Evolutionary conservation across 2,888 invertebrate species (phyloP), one percentile per base, ranked within the genome.

Genomic region (Rhagium mordax): DNA sequence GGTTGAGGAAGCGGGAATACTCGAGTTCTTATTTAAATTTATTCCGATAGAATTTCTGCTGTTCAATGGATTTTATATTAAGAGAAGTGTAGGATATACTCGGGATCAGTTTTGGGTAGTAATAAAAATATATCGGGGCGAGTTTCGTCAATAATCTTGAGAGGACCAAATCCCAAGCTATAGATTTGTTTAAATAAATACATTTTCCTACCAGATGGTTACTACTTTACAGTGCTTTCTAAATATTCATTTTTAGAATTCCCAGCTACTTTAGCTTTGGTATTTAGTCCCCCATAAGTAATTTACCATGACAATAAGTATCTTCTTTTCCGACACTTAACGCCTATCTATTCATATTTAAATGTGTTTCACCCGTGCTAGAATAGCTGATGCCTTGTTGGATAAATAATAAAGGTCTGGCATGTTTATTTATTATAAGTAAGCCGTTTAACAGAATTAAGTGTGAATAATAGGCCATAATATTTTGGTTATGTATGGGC

Each of bases 1-100:
- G 66, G 57, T 59, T 67, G 59, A 20, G 41, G 51, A 49, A 62
- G 61, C 48, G 55, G 27, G 59, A 57, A 67, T 72, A 72, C 70
- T 70, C 53, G 67, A 62, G 64, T 72, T 60, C 72, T 59, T 62
- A 72, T 74, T 74, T 70, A 66, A 74, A 74, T 74, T 66, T 72
- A 61, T 62, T 53, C 72, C 70, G 57, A 75, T 72, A 62, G 72
- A 75, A 65, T 74, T 72, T 75, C 72, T 70, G 29, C n/a, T 15
- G 13, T 29, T 15, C 57, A n/a, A 29, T 33, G 8, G 59, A 33
- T 59, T 59, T 59, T 41, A 29, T 33, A 18, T 59, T 33, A 13
- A 21, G 15, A 20, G 18, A 53, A 1, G 13, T 15, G 24, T 13
- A 24, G 1, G 27, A 24, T n/a, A n/a, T n/a, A n/a, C n/a, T n/a